Percentiles rank a stretch among this genome's conserved stretches.
Evolutionary conservation across 1,140 invertebrate species (phyloP).

Genomic region (Pinna nobilis): DNA sequence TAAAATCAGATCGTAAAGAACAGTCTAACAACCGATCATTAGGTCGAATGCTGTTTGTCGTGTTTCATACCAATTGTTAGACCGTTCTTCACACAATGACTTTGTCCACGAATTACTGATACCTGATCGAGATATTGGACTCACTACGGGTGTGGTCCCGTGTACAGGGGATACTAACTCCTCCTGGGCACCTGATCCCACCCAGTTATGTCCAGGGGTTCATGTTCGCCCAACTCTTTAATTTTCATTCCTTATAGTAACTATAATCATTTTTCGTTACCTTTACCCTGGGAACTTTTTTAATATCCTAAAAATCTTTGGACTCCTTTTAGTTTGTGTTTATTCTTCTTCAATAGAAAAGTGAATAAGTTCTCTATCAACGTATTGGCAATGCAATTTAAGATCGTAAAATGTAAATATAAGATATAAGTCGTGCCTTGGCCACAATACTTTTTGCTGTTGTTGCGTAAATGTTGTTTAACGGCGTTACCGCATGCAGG

Average conservation of each 20-base stretch:
- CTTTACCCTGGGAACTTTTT: not conserved
- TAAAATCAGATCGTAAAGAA: not conserved
- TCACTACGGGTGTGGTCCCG: not conserved
- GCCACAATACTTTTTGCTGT: no score
- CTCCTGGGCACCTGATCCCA: conserved; percentile 4
- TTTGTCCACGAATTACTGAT: no score
- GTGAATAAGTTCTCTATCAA: no score
- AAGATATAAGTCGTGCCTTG: no score
- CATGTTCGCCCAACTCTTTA: not conserved
- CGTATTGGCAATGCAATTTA: no score
- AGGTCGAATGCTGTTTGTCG: not conserved
- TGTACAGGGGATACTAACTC: not conserved
- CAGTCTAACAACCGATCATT: not conserved
- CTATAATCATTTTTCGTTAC: not conserved
- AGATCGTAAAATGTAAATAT: no score
- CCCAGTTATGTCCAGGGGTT: not conserved
- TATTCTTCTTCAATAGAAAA: no score
- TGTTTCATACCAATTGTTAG: not conserved
- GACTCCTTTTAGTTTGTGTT: no score
- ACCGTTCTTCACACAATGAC: no score
- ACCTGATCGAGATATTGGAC: not conserved
- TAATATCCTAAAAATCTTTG: no score
- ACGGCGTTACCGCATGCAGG: no score
- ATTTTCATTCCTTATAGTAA: not conserved
- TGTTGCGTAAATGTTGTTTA: no score